Evolutionary conservation across 1,140 invertebrate genomes (phyloP).

Genomic region (Saccostrea glomerata): DNA sequence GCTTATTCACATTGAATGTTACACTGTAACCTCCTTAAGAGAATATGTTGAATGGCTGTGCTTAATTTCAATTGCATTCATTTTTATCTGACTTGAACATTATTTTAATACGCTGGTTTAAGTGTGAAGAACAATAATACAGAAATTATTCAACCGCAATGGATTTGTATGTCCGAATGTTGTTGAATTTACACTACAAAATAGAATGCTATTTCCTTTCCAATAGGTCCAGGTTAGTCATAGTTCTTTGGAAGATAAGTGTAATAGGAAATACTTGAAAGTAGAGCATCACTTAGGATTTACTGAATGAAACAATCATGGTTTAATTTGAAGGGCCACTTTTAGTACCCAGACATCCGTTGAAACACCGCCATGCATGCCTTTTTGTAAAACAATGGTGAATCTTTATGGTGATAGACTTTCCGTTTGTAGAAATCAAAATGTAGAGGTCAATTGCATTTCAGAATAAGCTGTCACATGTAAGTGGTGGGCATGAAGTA

Average conservation of each 20-base stretch:
- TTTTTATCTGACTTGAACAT: not conserved
- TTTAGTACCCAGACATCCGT: not conserved
- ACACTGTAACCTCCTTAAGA: too few relatives aligned
- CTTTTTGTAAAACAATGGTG: not conserved
- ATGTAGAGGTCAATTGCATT: not conserved
- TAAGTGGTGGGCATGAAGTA: too few relatives aligned
- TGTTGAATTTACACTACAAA: not conserved
- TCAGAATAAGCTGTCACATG: not conserved
- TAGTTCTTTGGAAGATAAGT: not conserved
- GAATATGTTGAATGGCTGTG: too few relatives aligned
- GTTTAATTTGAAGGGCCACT: not conserved
- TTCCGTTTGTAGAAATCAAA: slow-evolving; percentile 21
- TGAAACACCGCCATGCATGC: not conserved
- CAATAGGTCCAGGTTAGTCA: not conserved
- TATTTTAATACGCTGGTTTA: not conserved
- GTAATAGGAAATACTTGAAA: slow-evolving; percentile 25
- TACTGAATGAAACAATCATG: not conserved
- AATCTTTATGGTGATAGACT: not conserved
- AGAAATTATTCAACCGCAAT: slow-evolving; percentile 18
- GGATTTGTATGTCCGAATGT: not conserved
- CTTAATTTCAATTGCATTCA: not conserved
- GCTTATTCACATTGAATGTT: too few relatives aligned
- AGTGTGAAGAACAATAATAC: not conserved
- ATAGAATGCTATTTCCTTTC: slow-evolving; percentile 5
- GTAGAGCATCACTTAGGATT: not conserved